A percentile compares a stretch with the other conserved stretches of the same genome.
Conservation (phyloP, 2,797 vertebrate species). For the Vultur gryphus region DNA sequence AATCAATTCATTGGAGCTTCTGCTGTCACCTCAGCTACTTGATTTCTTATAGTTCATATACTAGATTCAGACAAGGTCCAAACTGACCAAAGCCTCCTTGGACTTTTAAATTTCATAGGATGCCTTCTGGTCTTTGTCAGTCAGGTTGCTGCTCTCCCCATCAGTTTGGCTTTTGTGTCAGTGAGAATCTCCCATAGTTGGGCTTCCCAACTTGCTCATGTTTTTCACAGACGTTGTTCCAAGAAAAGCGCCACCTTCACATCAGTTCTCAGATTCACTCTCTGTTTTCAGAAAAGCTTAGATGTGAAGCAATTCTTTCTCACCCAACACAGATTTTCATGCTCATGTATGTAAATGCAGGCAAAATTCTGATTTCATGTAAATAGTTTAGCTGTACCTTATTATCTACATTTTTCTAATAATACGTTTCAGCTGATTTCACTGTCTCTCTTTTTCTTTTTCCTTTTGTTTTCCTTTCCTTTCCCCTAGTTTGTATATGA, state of each 20-base stretch:
- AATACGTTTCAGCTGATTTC: not conserved
- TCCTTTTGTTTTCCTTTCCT: not conserved
- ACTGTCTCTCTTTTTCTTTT: not conserved
- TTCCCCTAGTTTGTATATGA: not conserved
- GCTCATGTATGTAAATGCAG: not conserved
- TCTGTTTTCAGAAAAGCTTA: not conserved
- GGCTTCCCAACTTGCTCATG: not conserved
- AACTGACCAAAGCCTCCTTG: not conserved
- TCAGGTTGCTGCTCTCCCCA: rapidly evolving
- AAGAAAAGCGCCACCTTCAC: not conserved
- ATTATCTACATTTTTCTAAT: not conserved
- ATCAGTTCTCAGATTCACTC: not conserved
- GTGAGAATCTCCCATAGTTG: not conserved
- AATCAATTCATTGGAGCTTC: not conserved
- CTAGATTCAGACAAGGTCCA: not conserved
- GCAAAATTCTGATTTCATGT: not conserved
- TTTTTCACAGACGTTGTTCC: not conserved
- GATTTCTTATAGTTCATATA: not conserved
- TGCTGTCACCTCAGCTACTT: not conserved
- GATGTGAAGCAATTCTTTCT: not conserved
- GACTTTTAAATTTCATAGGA: not conserved
- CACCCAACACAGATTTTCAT: not conserved
- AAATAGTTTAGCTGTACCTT: not conserved
- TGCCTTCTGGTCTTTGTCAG: not conserved
- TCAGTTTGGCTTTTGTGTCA: not conserved